Evolutionary conservation across 1,140 invertebrate species (phyloP), one percentile per base, ranked within the genome.

Genomic region (Danaus melanippus): DNA sequence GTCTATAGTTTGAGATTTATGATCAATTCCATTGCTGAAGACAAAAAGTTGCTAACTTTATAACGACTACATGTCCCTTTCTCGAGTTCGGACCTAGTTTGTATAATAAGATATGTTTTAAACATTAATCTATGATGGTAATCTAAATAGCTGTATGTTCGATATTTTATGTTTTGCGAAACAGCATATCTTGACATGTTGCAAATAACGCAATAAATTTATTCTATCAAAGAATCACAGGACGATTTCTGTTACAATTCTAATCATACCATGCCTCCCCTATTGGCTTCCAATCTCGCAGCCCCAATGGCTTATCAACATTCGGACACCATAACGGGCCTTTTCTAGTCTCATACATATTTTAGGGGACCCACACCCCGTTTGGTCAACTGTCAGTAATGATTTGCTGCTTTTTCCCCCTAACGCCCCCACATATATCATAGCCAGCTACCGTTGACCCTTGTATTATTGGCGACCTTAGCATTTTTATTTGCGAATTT

Each of bases 351-450:
- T 86, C 80, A 86, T 86, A 86, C 83, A 86, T 86, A 86, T 83
- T 84, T 86, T 78, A 86, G 73, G 76, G 79, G 76, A 61, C 62
- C 57, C 68, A 67, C 74, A 75, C 77, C 79, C 80, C 75, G 67
- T 75, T 72, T 83, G 80, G 83, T 86, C 83, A 86, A 81, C 81
- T 86, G 81, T 84, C 83, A 84, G 81, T 84, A 83, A 86, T 86
- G 83, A 84, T 86, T 86, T 86, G 83, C 83, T 82, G 77, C 74
- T 67, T 67, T 74, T 71, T 67, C 73, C 76, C 78, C 66, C 53
- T 62, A 63, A 76, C 78, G 71, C 80, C 80, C 80, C 74, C 76
- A 57, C 56, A 46, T 61, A 64, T 56, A 50, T 11, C 32, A 51
- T 46, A 53, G 72, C 79, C 64, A 75, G 50, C 43, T 62, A 50